A percentile compares a stretch with the other conserved stretches of the same genome.
phyloP scores from a whole-genome alignment of 1,140 invertebrate species.

The Physella acuta region DNA sequence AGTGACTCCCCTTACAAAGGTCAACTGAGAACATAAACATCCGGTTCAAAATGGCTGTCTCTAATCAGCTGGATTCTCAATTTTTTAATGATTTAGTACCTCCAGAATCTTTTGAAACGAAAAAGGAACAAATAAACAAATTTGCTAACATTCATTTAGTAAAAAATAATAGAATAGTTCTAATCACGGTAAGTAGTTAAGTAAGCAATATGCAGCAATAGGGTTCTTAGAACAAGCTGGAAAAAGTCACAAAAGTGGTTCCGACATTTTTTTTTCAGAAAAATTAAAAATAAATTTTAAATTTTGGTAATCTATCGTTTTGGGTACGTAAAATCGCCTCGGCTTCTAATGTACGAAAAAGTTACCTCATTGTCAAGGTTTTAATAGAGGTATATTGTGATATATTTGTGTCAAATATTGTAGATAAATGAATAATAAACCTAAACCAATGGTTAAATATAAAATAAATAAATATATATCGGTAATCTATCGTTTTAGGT shows the following conservation, averaged over 20 bases:
- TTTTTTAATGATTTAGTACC: slow-evolving; percentile 5
- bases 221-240: too few species aligned
- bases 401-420: too few species aligned
- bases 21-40: neutral
- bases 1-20: neutral
- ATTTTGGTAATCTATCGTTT: too few species aligned
- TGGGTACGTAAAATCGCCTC: too few species aligned
- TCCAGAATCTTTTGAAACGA: neutral
- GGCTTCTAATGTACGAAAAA: too few species aligned
- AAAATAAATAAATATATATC: neutral
- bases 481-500: too few species aligned
- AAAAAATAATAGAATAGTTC: neutral
- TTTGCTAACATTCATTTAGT: neutral
- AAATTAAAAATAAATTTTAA: neutral
- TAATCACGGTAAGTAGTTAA: slow-evolving; percentile 11
- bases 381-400: too few species aligned
- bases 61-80: neutral
- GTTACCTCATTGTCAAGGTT: too few species aligned
- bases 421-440: too few species aligned
- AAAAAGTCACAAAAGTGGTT: too few species aligned
- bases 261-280: neutral
- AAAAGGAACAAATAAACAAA: slow-evolving; percentile 8
- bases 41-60: neutral
- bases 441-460: too few species aligned
- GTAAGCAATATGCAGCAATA: too few species aligned